These are phyloP conservation scores for Aurelia sp. DNA, from an alignment of 30 jellyfish, hydroid and myxozoan genomes.

Conservation along the genomic window DNA sequence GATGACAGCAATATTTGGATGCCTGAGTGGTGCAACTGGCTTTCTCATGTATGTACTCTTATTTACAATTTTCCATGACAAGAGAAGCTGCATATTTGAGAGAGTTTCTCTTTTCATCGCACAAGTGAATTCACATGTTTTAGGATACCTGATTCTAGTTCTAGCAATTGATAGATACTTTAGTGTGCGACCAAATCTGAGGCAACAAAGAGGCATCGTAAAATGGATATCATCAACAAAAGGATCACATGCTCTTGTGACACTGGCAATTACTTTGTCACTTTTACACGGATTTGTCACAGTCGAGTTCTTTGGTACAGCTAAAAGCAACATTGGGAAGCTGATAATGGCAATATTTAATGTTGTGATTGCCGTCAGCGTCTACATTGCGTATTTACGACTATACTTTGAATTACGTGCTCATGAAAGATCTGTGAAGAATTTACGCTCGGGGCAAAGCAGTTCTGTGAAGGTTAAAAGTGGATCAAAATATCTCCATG, in stretches of 20 bases:
- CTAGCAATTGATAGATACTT: constrained; percentile 52
- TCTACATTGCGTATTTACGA: constrained; percentile 42
- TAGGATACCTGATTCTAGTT: constrained; percentile 26
- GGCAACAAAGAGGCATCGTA: constrained; percentile 1
- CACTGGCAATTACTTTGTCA: constrained; percentile 1
- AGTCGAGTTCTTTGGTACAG: constrained; percentile 12
- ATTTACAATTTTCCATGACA: constrained; percentile 22
- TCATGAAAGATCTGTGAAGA: constrained; percentile 16
- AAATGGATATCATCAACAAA: constrained; percentile 13
- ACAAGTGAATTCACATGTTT: constrained; percentile 31
- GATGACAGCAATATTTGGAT: constrained; percentile 19
- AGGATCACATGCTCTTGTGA: constrained; percentile 6
- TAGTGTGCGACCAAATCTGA: constrained; percentile 9
- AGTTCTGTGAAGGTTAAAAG: background rate
- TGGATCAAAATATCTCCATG: constrained; percentile 17
- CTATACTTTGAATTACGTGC: constrained; percentile 15
- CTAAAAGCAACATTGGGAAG: constrained; percentile 1
- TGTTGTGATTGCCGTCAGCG: constrained; percentile 17
- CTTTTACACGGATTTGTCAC: constrained; percentile 55
- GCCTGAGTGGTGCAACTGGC: constrained; percentile 19
- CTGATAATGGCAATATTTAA: constrained; percentile 24
- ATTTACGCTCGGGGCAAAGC: background rate
- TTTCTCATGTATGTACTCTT: constrained; percentile 26
- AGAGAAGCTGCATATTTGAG: constrained; percentile 19
- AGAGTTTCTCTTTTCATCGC: background rate